phyloP scores from a whole-genome alignment of 2,113 vertebrate genomes.

The Corythornis vintsioides region DNA sequence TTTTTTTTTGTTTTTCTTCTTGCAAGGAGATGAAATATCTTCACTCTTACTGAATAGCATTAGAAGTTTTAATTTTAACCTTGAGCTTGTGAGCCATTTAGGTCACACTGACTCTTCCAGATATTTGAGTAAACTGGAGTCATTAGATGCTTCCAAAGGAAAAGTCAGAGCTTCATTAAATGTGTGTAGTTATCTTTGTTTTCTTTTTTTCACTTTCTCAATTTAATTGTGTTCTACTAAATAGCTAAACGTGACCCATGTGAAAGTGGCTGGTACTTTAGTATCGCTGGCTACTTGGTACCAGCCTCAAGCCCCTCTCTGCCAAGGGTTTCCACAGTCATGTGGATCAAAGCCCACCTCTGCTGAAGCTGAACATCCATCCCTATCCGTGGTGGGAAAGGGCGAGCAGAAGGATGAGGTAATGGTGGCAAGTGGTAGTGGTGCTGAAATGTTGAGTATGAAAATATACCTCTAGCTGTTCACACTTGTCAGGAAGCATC shows the following conservation, averaged over 20 bases:
- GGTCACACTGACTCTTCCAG: not conserved
- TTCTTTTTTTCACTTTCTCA: not conserved
- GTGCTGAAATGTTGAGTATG: not conserved
- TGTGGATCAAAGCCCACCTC: not conserved
- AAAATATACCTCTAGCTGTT: not conserved
- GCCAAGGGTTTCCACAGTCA: not conserved
- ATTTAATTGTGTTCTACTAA: not conserved
- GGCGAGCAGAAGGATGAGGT: not conserved
- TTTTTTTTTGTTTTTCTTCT: not conserved
- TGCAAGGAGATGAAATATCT: not conserved
- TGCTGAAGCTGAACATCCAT: not conserved
- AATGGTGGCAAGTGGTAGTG: not conserved
- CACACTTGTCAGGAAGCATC: not conserved
- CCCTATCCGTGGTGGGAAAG: not conserved
- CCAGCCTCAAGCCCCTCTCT: not conserved
- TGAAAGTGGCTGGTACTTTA: not conserved
- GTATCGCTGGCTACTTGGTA: not conserved
- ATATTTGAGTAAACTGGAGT: not conserved
- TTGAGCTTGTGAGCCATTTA: not conserved
- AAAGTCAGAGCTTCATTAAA: not conserved
- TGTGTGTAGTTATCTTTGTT: not conserved
- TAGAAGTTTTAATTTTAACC: not conserved
- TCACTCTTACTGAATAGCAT: not conserved
- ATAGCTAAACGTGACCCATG: not conserved
- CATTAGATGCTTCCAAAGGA: not conserved